phyloP scores from a whole-genome alignment of 2,888 invertebrate genomes.

The Drosophila prolongata region DNA sequence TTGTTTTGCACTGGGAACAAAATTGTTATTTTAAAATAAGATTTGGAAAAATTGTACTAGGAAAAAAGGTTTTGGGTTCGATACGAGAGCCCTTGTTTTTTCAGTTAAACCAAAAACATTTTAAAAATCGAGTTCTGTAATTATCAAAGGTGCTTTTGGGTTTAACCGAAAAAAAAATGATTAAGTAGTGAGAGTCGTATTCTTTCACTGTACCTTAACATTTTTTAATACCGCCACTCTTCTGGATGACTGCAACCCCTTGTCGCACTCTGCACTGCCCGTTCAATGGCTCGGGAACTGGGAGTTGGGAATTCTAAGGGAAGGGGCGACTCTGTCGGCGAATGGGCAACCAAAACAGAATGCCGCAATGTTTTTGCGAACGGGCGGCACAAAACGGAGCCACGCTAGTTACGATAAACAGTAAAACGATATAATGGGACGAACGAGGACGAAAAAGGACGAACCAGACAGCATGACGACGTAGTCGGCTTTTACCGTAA shows the following conservation, averaged over 20 bases:
- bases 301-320: slow-evolving; percentile 21
- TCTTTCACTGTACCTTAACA: slow-evolving; percentile 6
- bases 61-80: too few species aligned
- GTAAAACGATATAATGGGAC: slow-evolving; percentile 5
- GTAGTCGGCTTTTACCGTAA: slow-evolving; percentile 50
- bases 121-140: too few species aligned
- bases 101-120: too few species aligned
- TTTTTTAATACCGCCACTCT: slow-evolving; percentile 13
- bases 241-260: slow-evolving; percentile 31
- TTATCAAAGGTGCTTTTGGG: too few species aligned
- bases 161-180: too few species aligned
- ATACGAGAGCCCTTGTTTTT: too few species aligned
- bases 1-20: slow-evolving; percentile 11
- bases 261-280: slow-evolving; percentile 22
- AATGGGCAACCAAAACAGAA: slow-evolving; percentile 69
- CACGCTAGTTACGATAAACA: slow-evolving; percentile 57
- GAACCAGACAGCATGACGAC: slow-evolving; percentile 45
- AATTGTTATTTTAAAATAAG: too few species aligned
- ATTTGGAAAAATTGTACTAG: not conserved
- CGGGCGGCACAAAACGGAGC: slow-evolving; percentile 23
- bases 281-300: slow-evolving; percentile 9
- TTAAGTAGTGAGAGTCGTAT: not conserved
- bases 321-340: slow-evolving; percentile 33
- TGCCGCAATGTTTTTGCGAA: slow-evolving; percentile 71
- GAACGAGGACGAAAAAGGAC: slow-evolving; percentile 22